A percentile compares a stretch with the other conserved stretches of the same genome.
Conservation (phyloP, 1,140 invertebrate genomes). For the Pinna nobilis region DNA sequence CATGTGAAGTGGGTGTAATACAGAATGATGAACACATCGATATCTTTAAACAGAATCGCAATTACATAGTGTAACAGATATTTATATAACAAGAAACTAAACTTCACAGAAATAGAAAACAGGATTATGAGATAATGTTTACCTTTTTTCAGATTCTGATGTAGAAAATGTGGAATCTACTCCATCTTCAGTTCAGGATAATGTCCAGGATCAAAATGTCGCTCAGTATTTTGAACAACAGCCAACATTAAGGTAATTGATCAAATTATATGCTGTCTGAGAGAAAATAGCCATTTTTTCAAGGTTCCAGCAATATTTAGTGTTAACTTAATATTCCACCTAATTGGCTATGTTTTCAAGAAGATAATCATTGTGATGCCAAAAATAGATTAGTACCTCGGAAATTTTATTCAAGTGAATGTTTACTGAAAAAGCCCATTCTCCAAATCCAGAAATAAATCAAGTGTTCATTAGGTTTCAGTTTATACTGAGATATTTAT, state of each 20-base stretch:
- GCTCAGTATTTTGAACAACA: conserved; percentile 52
- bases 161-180: conserved; percentile 39
- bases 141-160: conserved; percentile 61
- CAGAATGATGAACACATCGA: neutral
- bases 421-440: too few relatives aligned
- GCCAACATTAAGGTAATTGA: conserved; percentile 50
- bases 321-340: too few relatives aligned
- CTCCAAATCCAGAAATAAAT: too few relatives aligned
- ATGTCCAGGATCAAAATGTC: conserved; percentile 26
- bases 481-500: too few relatives aligned
- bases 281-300: neutral
- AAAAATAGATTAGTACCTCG: too few relatives aligned
- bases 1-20: neutral
- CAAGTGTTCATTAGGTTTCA: too few relatives aligned
- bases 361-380: too few relatives aligned
- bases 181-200: conserved; percentile 32
- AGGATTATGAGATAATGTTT: neutral
- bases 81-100: neutral
- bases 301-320: neutral
- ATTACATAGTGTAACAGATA: neutral
- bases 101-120: neutral
- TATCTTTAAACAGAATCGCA: neutral
- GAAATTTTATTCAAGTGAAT: too few relatives aligned
- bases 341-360: too few relatives aligned
- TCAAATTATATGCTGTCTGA: neutral